Conservation (phyloP, 2,113 vertebrate species). For the Xiphorhynchus elegans region DNA sequence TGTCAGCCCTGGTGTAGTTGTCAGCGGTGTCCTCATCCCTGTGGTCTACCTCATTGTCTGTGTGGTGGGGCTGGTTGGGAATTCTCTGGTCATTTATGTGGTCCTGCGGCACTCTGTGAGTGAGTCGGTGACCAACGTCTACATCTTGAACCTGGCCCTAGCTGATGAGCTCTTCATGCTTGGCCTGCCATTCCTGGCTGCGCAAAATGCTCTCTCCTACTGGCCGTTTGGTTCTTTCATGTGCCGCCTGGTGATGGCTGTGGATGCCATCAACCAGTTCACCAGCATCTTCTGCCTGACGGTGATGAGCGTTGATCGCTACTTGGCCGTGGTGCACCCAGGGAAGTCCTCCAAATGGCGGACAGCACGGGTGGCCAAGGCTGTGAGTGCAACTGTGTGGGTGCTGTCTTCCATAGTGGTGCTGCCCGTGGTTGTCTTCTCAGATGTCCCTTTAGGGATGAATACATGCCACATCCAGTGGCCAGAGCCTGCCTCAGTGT, state of each 20-base stretch:
- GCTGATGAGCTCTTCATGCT: constrained; percentile 97
- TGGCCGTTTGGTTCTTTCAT: constrained; percentile 96
- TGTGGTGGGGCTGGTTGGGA: constrained; percentile 87
- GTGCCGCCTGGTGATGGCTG: constrained; percentile 94
- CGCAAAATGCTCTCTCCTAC: constrained; percentile 90
- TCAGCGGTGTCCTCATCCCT: constrained; percentile 87
- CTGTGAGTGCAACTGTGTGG: constrained; percentile 88
- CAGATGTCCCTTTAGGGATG: constrained; percentile 85
- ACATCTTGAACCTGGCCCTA: constrained; percentile 93
- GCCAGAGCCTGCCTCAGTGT: constrained; percentile 88
- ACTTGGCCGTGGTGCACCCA: constrained; percentile 92
- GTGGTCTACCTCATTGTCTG: constrained; percentile 91
- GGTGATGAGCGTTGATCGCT: constrained; percentile 94
- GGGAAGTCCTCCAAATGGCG: constrained; percentile 88
- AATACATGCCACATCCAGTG: constrained; percentile 94
- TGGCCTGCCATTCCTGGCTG: constrained; percentile 91
- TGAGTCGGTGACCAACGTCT: constrained; percentile 91
- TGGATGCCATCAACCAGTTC: constrained; percentile 97
- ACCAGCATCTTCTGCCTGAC: constrained; percentile 98
- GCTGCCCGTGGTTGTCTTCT: constrained; percentile 91
- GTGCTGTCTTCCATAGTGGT: constrained; percentile 89
- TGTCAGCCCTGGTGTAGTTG: constrained; percentile 53
- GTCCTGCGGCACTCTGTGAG: constrained; percentile 86
- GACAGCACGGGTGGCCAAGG: constrained; percentile 86
- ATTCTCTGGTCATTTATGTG: constrained; percentile 93